Evolutionary conservation across 2,888 invertebrate genomes (phyloP).

Genomic region (Drosophila flavopinicola): DNA sequence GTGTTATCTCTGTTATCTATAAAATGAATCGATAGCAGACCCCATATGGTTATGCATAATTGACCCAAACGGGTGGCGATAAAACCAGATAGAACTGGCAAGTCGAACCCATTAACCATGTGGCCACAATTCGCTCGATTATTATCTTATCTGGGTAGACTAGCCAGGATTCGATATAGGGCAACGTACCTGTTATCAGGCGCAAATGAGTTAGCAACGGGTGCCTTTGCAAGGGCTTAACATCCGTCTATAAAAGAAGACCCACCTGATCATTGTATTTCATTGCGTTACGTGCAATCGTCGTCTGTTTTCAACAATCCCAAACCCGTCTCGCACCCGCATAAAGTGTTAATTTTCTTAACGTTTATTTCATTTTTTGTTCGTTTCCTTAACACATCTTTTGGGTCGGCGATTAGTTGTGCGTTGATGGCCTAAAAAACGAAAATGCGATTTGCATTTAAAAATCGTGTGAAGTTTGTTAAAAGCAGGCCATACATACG

Average conservation of each 20-base stretch:
- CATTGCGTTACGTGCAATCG: conserved; percentile 72
- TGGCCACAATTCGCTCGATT: conserved; percentile 31
- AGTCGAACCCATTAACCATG: conserved; percentile 42
- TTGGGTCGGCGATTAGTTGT: conserved; percentile 25
- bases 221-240: conserved; percentile 33
- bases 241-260: conserved; percentile 70
- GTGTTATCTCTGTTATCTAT: conserved; percentile 37
- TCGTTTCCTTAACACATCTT: conserved; percentile 10
- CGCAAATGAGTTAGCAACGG: conserved; percentile 29
- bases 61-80: conserved; percentile 51
- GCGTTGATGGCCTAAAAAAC: conserved; percentile 48
- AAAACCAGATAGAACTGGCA: conserved; percentile 20
- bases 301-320: conserved; percentile 27
- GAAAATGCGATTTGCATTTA: conserved; percentile 71
- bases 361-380: conserved; percentile 11
- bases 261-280: conserved; percentile 75
- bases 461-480: conserved; percentile 70
- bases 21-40: conserved; percentile 62
- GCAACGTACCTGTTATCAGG: conserved; percentile 25
- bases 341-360: conserved; percentile 68
- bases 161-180: conserved; percentile 58
- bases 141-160: conserved; percentile 71
- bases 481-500: conserved; percentile 56
- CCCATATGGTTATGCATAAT: conserved; percentile 81
- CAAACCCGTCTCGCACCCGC: conserved; percentile 58